Evolutionary conservation across 2,797 vertebrate species (phyloP), one percentile per base, ranked within the genome.

Genomic region (Pyrocephalus nanus): DNA sequence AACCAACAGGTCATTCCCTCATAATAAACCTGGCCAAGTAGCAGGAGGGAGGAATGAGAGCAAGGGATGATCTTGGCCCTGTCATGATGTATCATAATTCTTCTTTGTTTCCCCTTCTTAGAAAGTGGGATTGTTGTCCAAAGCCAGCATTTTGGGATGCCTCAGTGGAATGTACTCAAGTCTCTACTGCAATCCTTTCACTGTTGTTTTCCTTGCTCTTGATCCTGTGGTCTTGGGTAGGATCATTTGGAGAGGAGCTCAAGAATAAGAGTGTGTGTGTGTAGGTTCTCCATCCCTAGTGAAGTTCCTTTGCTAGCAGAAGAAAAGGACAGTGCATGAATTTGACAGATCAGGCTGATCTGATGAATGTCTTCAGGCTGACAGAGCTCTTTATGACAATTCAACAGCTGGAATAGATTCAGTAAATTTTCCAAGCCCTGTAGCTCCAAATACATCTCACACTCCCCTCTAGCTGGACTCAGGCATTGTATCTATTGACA

Each of bases 361-460:
- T 95, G 91, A 88, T 74, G 54, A 79, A 93, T 82, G 75, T 13
- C 60, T 74, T 76, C 51, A 69, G 66, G 34, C 90, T 90, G 89
- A 92, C 91, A 93, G 91, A 83, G 43, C 48, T 90, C 84, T 96
- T 94, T 84, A 84, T 86, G 95, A 66, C 87, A 84, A 80, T 92
- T 58, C 80, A 79, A 67, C 77, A 92, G 87, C 74, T 90, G 86
- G 36, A 85, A 93, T 69, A 30, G 73, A 25, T 88, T 96, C 89
- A 86, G 95, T 91, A 81, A 73, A 61, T 50, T 86, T 88, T 69
- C 73, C 9, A 42, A 77, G 54, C 57, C 43, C 64, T 74, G 47
- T 27, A 57, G 81, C 86, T 95, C 12, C 12, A 73, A 55, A 90
- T 42, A 29, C 65, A 86, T 93, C 79, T 74, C 77, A 9, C 15